Base-by-base conservation (phyloP, 2,797 vertebrate species). In the Leptatherina wallacei region DNA sequence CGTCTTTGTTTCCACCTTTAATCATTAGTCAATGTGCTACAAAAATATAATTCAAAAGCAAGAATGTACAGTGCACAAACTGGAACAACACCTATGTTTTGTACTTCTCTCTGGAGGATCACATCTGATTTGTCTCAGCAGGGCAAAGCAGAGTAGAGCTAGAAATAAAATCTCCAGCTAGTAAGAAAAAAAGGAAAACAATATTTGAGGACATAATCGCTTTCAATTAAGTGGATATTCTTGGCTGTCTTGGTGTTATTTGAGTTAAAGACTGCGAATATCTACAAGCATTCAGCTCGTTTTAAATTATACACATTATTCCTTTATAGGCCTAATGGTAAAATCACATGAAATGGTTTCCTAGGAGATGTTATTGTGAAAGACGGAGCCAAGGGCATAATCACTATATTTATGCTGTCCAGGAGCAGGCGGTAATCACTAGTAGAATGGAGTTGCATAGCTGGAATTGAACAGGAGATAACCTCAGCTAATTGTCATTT, bases 1-100 rank as follows among this genome's bases (percentile, higher is more conserved):
- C 73, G 69, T 92, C 90, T 92, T 92, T 91, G 91, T 91, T 91
- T 91, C 91, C 87, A 89, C 88, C 91, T 91, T 91, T 92, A 91
- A 91, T 93, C 90, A 92, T 93, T 92, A 91, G 87, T 92, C 92
- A 91, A 90, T 69, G 91, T 86, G 88, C 84, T 85, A 85, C 84
- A 89, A 85, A 90, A 90, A 90, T 86, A 91, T 91, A 86, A 89
- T 92, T 92, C 90, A 86, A 75, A 54, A 68, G 71, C 59, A 85
- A 69, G 68, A 87, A 82, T 90, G 80, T 90, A 79, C 78, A 81
- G 71, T 61, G 71, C 64, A 77, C 83, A 88, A 83, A 88, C 64
- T 81, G 79, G 86, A 90, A 75, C 86, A 75, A 65, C 84, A 70
- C 82, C 82, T 61, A 40, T 38, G 61, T 82, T 84, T 85, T 71